phyloP scores from a whole-genome alignment of 2,888 invertebrate species.

The Altica lythri region DNA sequence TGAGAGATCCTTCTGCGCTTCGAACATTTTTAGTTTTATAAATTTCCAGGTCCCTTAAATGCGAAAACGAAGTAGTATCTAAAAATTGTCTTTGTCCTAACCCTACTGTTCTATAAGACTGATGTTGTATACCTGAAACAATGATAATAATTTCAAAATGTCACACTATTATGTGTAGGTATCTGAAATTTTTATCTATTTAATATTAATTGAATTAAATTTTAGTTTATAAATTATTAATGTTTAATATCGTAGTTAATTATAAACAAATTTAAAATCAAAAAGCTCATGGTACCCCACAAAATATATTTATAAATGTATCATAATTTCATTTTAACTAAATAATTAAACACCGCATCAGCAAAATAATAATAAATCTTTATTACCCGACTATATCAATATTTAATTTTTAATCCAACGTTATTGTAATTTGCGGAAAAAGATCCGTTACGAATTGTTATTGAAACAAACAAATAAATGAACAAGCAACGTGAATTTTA shows the following conservation, averaged over 20 bases:
- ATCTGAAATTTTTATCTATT: too few species aligned
- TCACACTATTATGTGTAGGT: too few species aligned
- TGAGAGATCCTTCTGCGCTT: slow-evolving; percentile 47
- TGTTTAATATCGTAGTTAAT: background rate
- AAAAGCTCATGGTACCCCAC: background rate
- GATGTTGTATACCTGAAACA: slow-evolving; percentile 61
- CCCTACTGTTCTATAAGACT: slow-evolving; percentile 75
- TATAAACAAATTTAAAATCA: background rate
- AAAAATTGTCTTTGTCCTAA: slow-evolving; percentile 75
- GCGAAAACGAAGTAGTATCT: slow-evolving; percentile 65
- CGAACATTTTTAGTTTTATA: slow-evolving; percentile 68
- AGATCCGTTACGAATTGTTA: slow-evolving; percentile 27
- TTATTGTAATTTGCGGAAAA: slow-evolving; percentile 27
- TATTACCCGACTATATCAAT: slow-evolving; percentile 22
- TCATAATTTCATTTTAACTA: slow-evolving; percentile 8
- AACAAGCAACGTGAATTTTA: slow-evolving; percentile 22
- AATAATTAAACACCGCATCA: slow-evolving; percentile 9
- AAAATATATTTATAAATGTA: slow-evolving; percentile 22
- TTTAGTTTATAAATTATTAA: too few species aligned
- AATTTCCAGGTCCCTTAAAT: slow-evolving; percentile 70
- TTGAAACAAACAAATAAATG: slow-evolving; percentile 26
- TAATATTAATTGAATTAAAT: too few species aligned
- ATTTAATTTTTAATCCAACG: slow-evolving; percentile 27
- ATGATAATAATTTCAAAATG: too few species aligned
- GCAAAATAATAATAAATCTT: slow-evolving; percentile 22